Percentiles rank a stretch among this genome's conserved stretches.
Evolutionary conservation across 2,113 vertebrate species (phyloP).

Genomic region (Gracilinanus agilis): DNA sequence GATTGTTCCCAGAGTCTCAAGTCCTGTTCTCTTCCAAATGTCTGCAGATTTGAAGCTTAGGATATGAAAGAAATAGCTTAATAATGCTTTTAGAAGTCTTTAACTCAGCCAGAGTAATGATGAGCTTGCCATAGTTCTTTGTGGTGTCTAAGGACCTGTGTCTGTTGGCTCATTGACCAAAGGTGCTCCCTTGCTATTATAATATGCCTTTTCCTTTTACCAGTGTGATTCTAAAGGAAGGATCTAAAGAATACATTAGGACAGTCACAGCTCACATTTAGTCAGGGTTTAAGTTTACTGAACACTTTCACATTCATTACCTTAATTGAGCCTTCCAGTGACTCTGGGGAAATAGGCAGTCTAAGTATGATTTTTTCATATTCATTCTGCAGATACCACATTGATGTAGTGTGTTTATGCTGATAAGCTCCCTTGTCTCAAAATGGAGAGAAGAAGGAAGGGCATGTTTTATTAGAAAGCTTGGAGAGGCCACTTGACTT

Average conservation of each 20-base stretch:
- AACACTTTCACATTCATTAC: neutral
- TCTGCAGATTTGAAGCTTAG: neutral
- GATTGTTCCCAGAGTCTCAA: neutral
- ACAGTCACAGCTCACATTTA: neutral
- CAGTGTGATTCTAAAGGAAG: neutral
- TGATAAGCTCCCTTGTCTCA: neutral
- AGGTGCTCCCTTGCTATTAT: neutral
- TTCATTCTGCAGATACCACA: neutral
- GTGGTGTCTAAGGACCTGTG: neutral
- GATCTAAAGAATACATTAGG: neutral
- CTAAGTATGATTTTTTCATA: neutral
- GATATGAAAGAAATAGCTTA: neutral
- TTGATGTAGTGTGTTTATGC: neutral
- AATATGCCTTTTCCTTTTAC: neutral
- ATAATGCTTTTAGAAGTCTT: neutral
- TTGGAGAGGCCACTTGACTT: neutral
- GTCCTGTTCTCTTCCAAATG: neutral
- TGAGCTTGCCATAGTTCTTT: neutral
- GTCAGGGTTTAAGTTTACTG: neutral
- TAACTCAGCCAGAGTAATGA: neutral
- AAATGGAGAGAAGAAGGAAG: neutral
- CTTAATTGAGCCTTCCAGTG: neutral
- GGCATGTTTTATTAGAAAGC: neutral
- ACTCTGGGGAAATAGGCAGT: neutral
- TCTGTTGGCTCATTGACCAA: neutral